phyloP scores from a whole-genome alignment of 2,113 vertebrate genomes.

The Bombycilla garrulus region DNA sequence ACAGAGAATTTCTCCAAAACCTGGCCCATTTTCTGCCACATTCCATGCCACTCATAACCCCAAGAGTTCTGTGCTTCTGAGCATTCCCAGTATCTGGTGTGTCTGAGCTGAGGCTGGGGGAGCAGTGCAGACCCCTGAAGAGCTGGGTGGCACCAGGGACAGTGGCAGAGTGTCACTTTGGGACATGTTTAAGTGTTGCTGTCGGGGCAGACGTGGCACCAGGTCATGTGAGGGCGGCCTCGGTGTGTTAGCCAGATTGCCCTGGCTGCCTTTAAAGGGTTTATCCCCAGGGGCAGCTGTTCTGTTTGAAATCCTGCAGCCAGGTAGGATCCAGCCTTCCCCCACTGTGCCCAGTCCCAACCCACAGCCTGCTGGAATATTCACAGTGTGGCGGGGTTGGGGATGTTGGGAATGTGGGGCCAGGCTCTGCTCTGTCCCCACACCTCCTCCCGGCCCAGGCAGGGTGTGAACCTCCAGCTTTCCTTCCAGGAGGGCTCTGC shows the following conservation, averaged over 20 bases:
- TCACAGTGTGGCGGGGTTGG: accelerated
- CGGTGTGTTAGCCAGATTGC: background rate
- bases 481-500: background rate
- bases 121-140: background rate
- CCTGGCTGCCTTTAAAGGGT: conserved; percentile 43
- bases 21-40: background rate
- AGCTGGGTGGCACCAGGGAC: background rate
- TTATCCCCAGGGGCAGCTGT: conserved; percentile 6
- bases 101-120: background rate
- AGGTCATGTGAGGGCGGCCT: conserved; percentile 20
- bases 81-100: accelerated
- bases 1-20: background rate
- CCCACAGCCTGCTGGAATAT: background rate
- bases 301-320: conserved; percentile 6
- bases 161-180: background rate
- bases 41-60: background rate
- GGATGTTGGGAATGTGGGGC: too few species aligned
- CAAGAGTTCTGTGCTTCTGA: background rate
- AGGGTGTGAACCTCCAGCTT: background rate
- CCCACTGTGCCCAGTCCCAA: accelerated
- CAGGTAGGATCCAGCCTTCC: background rate
- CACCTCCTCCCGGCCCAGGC: background rate
- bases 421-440: background rate
- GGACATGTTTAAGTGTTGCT: accelerated
- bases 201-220: accelerated